phyloP scores from a whole-genome alignment of 2,797 vertebrate genomes.

The Micromesistius poutassou region DNA sequence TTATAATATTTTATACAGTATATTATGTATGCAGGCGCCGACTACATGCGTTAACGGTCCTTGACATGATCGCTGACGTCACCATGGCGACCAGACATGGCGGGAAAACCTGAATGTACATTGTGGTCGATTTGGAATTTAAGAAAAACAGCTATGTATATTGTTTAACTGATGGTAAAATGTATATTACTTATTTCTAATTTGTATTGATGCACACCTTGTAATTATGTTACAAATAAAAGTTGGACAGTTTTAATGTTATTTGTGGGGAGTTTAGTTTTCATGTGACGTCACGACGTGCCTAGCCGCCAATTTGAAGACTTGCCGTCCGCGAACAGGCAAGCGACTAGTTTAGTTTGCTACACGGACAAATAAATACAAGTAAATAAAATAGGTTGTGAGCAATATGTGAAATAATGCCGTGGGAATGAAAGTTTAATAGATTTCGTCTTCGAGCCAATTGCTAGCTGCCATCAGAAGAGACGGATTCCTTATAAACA shows the following conservation, averaged over 20 bases:
- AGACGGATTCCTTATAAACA: no score
- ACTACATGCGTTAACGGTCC: background rate
- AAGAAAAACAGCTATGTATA: slow-evolving; percentile 20
- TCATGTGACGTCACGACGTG: background rate
- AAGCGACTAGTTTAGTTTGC: no score
- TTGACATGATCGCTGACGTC: background rate
- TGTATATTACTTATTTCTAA: slow-evolving; percentile 52
- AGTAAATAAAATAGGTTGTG: no score
- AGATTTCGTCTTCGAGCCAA: no score
- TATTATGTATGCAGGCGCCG: background rate
- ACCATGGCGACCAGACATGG: background rate
- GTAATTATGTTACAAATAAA: slow-evolving; percentile 53
- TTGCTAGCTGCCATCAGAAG: no score
- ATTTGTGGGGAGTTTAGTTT: background rate
- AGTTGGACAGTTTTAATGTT: slow-evolving; percentile 36
- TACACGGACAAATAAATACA: no score
- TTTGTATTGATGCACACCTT: slow-evolving; percentile 46
- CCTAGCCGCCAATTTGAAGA: no score
- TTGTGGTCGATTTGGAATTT: slow-evolving; percentile 36
- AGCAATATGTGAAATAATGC: no score
- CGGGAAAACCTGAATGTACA: slow-evolving; percentile 52
- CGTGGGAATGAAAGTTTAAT: no score
- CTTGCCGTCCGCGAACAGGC: no score
- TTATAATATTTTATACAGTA: background rate
- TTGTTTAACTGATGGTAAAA: slow-evolving; percentile 44